phyloP scores from a whole-genome alignment of 2,888 invertebrate species.

The Agriopis aurantiaria region DNA sequence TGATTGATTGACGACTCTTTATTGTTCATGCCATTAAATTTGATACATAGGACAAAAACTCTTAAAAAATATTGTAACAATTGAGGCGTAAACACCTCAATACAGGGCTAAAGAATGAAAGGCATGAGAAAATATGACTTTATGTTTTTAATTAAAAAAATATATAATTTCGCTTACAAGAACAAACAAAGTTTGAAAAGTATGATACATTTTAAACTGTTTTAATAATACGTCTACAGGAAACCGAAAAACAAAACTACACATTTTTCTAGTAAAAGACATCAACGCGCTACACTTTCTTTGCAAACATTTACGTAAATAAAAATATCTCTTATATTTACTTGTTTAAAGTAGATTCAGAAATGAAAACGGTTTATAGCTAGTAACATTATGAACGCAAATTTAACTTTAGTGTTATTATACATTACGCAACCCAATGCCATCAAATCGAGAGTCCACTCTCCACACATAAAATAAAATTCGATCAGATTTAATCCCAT shows the following conservation, averaged over 20 bases:
- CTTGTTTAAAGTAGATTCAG: constrained; percentile 2
- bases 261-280: constrained; percentile 33
- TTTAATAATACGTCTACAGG: too few relatives aligned
- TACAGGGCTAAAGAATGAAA: not conserved
- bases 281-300: constrained; percentile 39
- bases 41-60: too few relatives aligned
- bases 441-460: constrained; percentile 21
- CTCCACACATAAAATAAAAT: constrained; percentile 28
- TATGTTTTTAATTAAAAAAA: too few relatives aligned
- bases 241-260: too few relatives aligned
- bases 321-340: constrained; percentile 1
- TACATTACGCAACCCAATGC: constrained; percentile 19
- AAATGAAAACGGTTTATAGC: constrained; percentile 6
- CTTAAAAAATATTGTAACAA: too few relatives aligned
- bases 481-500: constrained; percentile 41
- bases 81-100: not conserved
- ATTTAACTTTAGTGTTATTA: constrained; percentile 12
- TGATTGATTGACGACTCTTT: too few relatives aligned
- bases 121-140: not conserved
- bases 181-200: not conserved
- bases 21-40: too few relatives aligned
- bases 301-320: not conserved
- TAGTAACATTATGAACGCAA: constrained; percentile 12
- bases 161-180: too few relatives aligned
- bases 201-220: too few relatives aligned